Evolutionary conservation across 2,888 invertebrate species (phyloP), one percentile per base, ranked within the genome.

Genomic region (Drosophila mimica): DNA sequence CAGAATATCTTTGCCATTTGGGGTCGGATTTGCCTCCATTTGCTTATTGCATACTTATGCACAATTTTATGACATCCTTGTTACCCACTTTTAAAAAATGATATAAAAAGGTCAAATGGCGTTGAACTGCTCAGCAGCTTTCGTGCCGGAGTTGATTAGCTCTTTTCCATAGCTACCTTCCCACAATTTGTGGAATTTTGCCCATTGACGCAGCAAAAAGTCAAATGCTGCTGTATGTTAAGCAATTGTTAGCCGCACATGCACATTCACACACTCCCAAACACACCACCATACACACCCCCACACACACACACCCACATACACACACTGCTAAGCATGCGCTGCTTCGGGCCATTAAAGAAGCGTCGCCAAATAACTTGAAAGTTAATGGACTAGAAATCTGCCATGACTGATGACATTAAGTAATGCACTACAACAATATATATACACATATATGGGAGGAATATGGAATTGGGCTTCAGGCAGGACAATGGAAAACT

Each of bases 331-430:
- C 43, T 31, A 57, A 57, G 57, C 57, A 31, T 43, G 30, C 40
- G 38, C n/a, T 40, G 57, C 43, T 43, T 43, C 43, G 43, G 57
- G 43, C 57, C 57, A 57, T 78, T 80, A 80, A 78, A 86, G 76
- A 78, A 80, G 78, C 76, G 54, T 73, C 79, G 64, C 63, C 74
- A 65, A 88, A 83, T 74, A 83, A 66, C 82, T 86, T 76, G 70
- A 87, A 83, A 85, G 88, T 89, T 87, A 87, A 87, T 87, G 87
- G 89, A 89, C 85, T 82, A 87, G 87, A 87, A 87, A 89, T 80
- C 67, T 71, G 48, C 76, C 75, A 74, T 77, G 79, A 78, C 77
- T 73, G 76, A 76, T 74, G 82, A 65, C 74, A 81, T 88, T 86
- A 80, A 82, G 76, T 83, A 79, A 77, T 67, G 86, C 71, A 74